Evolutionary conservation across 2,113 vertebrate species (phyloP).

Genomic region (Cepphus grylle): DNA sequence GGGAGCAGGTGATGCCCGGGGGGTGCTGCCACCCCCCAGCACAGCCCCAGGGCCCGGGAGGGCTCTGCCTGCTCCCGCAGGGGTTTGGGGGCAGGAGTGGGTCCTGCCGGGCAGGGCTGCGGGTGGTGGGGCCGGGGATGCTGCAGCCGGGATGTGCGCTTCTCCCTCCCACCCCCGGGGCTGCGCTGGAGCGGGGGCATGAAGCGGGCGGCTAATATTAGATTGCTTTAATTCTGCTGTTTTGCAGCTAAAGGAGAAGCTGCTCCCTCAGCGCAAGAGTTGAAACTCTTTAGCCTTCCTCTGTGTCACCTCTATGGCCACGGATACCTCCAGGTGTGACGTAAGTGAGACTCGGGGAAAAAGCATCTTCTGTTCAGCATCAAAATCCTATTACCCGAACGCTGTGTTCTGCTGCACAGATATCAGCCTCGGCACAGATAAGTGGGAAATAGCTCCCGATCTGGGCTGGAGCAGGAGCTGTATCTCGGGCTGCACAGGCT

Average conservation of each 20-base stretch:
- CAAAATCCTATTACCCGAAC: neutral
- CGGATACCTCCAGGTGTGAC: neutral
- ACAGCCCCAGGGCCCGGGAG: neutral
- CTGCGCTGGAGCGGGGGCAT: neutral
- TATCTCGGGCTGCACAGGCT: neutral
- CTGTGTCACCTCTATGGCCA: neutral
- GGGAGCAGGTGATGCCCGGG: neutral
- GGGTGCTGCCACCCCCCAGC: neutral
- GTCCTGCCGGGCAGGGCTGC: neutral
- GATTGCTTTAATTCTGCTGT: neutral
- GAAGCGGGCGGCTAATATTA: neutral
- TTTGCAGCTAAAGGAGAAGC: slow-evolving; percentile 23
- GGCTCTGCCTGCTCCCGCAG: fast-evolving
- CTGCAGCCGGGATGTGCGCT: neutral
- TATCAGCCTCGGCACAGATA: neutral
- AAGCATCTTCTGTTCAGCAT: neutral
- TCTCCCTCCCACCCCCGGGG: neutral
- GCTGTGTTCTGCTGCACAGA: neutral
- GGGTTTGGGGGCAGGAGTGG: neutral
- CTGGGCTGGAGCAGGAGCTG: neutral
- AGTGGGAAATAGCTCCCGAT: neutral
- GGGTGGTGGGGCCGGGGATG: neutral
- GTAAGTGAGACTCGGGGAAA: neutral
- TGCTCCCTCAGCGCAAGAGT: neutral
- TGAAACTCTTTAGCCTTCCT: slow-evolving; percentile 31